These are phyloP conservation scores for Sebastes taczanowskii DNA, from an alignment of 2,797 vertebrate species.

Conservation along the genomic window DNA sequence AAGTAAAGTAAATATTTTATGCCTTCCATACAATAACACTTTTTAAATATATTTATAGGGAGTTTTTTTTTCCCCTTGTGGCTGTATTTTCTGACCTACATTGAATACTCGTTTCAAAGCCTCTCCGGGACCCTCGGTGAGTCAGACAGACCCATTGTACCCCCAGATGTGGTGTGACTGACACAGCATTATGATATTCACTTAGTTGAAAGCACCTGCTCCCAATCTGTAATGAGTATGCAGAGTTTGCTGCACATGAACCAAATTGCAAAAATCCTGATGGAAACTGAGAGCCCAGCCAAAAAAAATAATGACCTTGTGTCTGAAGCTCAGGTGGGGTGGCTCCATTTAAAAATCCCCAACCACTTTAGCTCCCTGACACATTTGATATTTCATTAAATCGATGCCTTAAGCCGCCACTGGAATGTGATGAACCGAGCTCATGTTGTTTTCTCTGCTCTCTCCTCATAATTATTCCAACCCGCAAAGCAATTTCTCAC, in stretches of 20 bases:
- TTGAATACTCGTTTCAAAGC: slow-evolving; percentile 41
- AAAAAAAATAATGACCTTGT: slow-evolving; percentile 49
- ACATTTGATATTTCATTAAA: slow-evolving; percentile 68
- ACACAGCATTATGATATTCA: slow-evolving; percentile 70
- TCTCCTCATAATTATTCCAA: slow-evolving; percentile 32
- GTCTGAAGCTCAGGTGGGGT: slow-evolving; percentile 50
- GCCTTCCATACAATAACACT: neutral
- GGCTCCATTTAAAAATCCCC: slow-evolving; percentile 47
- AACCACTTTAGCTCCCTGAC: slow-evolving; percentile 41
- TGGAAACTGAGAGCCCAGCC: slow-evolving; percentile 43
- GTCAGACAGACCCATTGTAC: slow-evolving; percentile 46
- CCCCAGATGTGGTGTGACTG: slow-evolving; percentile 56
- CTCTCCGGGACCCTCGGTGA: slow-evolving; percentile 18
- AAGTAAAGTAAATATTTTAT: neutral
- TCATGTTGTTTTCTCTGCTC: slow-evolving; percentile 9
- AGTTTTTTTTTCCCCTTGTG: neutral
- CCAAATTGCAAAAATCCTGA: slow-evolving; percentile 56
- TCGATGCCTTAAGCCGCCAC: slow-evolving; percentile 26
- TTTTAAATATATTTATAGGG: slow-evolving; percentile 10
- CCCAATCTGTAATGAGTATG: slow-evolving; percentile 69
- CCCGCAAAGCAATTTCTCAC: slow-evolving; percentile 28
- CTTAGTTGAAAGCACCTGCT: slow-evolving; percentile 78
- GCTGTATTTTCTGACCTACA: slow-evolving; percentile 17
- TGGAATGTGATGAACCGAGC: slow-evolving; percentile 33
- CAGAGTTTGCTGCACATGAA: slow-evolving; percentile 58